These are phyloP conservation scores for Teleogryllus oceanicus DNA, from an alignment of 2,888 invertebrate species.

Conservation along the genomic window DNA sequence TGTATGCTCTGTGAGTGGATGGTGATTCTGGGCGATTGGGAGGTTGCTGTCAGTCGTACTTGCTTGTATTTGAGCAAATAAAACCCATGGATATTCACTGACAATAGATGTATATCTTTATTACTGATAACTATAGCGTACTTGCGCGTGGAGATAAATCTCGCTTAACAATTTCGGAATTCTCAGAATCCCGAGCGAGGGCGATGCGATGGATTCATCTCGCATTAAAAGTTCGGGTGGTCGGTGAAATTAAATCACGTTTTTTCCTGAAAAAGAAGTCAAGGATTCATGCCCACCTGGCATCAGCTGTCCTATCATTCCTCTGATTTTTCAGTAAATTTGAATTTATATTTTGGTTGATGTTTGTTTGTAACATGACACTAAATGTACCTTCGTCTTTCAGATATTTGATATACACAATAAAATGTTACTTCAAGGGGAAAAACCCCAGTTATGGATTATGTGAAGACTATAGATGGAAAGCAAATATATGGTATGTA, in stretches of 20 bases:
- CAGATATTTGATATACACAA: slow-evolving; percentile 71
- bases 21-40: too few relatives aligned
- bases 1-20: too few relatives aligned
- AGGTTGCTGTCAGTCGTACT: too few relatives aligned
- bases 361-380: background rate
- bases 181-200: too few relatives aligned
- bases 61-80: too few relatives aligned
- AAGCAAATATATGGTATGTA: slow-evolving; percentile 79
- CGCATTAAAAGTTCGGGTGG: slow-evolving; percentile 56
- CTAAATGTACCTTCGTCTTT: slow-evolving; percentile 41
- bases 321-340: slow-evolving; percentile 65
- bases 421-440: slow-evolving; percentile 61
- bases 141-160: too few relatives aligned
- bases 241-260: slow-evolving; percentile 71
- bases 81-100: too few relatives aligned
- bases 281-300: slow-evolving; percentile 61
- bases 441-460: slow-evolving; percentile 75
- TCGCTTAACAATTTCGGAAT: too few relatives aligned
- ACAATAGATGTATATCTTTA: too few relatives aligned
- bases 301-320: slow-evolving; percentile 68
- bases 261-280: slow-evolving; percentile 70
- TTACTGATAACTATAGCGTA: too few relatives aligned
- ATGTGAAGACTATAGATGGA: slow-evolving; percentile 63
- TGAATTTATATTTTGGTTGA: background rate
- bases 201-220: too few relatives aligned